These are phyloP conservation scores for Dicranocentrus wangi DNA, from an alignment of 2,888 invertebrate species.

Conservation along the genomic window DNA sequence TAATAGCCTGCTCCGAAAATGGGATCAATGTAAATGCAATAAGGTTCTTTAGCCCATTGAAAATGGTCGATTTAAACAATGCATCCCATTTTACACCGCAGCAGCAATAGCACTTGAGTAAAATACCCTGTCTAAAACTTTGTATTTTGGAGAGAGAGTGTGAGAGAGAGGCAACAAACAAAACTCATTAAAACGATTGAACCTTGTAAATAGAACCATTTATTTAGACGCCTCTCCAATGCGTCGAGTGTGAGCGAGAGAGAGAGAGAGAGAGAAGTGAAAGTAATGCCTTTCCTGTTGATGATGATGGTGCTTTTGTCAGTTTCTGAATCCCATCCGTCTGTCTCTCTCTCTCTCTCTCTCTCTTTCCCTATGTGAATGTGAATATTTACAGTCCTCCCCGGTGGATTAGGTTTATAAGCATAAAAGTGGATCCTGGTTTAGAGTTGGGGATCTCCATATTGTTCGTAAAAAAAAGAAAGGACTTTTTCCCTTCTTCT, in stretches of 20 bases:
- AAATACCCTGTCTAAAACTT: no score
- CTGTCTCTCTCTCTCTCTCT: neutral
- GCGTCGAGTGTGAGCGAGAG: constrained; percentile 11
- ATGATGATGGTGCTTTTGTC: constrained; percentile 48
- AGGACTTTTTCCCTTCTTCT: no score
- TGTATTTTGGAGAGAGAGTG: no score
- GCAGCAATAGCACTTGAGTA: no score
- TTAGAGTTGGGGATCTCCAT: no score
- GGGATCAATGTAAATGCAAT: constrained; percentile 10
- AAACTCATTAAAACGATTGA: constrained; percentile 64
- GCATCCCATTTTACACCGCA: neutral
- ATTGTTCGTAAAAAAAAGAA: no score
- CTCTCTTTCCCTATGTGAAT: neutral
- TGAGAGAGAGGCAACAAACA: constrained; percentile 28
- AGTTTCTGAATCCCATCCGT: constrained; percentile 49
- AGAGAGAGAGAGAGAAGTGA: constrained; percentile 31
- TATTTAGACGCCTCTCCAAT: constrained; percentile 57
- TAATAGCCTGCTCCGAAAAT: no score
- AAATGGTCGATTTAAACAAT: constrained; percentile 3
- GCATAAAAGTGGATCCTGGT: no score
- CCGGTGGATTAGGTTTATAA: no score
- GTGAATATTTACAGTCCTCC: no score
- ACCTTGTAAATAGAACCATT: constrained; percentile 62
- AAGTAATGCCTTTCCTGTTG: constrained; percentile 56
- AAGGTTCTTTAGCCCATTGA: neutral